A percentile compares a stretch with the other conserved stretches of the same genome.
Conservation (phyloP, 2,888 invertebrate genomes). For the Carabus problematicus region DNA sequence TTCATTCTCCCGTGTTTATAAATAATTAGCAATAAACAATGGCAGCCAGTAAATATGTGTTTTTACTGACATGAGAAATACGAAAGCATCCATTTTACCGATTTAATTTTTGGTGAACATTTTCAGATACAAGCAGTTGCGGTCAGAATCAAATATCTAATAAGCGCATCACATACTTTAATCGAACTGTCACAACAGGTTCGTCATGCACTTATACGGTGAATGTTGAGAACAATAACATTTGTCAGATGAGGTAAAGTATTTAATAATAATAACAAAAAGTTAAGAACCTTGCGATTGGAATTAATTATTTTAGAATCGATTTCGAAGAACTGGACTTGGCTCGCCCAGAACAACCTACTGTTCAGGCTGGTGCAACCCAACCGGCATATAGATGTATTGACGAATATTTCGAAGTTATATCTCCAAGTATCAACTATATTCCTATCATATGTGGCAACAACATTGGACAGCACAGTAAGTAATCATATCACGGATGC, state of each 20-base stretch:
- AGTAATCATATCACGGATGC: conserved; percentile 49
- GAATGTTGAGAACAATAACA: conserved; percentile 66
- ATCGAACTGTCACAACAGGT: conserved; percentile 59
- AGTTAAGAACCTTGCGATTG: not conserved
- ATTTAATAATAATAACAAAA: too few species aligned
- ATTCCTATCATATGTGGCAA: conserved; percentile 68
- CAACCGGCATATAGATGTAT: conserved; percentile 57
- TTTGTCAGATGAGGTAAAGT: conserved; percentile 65
- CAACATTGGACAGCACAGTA: conserved; percentile 69
- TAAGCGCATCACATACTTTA: conserved; percentile 54
- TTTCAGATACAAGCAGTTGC: conserved; percentile 48
- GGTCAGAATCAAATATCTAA: conserved; percentile 48
- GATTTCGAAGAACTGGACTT: conserved; percentile 64
- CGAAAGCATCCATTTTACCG: not conserved
- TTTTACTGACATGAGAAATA: not conserved
- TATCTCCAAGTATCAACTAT: conserved; percentile 57
- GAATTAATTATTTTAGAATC: conserved; percentile 53
- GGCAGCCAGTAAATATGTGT: not conserved
- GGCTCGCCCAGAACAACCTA: conserved; percentile 57
- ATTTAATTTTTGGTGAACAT: not conserved
- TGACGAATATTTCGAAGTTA: conserved; percentile 51
- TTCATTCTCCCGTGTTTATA: too few species aligned
- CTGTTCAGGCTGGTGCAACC: conserved; percentile 54
- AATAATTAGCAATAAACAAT: too few species aligned
- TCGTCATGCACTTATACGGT: conserved; percentile 65